These are phyloP conservation scores for Leuctra nigra DNA, from an alignment of 2,888 invertebrate genomes.

Conservation along the genomic window DNA sequence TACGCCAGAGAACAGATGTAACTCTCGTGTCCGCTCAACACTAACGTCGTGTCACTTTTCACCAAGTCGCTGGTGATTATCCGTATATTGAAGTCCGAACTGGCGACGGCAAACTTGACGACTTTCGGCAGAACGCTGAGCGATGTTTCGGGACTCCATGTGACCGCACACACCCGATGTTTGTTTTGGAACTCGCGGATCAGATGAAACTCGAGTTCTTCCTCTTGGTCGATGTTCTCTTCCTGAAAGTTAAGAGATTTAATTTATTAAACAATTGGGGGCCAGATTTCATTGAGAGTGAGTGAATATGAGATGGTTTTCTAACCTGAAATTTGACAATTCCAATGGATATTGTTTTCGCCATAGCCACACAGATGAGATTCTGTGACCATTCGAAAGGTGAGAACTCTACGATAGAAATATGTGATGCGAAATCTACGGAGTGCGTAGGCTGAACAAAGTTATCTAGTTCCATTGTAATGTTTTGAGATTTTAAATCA, in stretches of 20 bases:
- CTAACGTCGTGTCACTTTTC: constrained; percentile 36
- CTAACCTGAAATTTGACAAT: constrained; percentile 51
- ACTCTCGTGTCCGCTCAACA: constrained; percentile 54
- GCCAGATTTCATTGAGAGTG: constrained; percentile 15
- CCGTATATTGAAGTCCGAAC: constrained; percentile 46
- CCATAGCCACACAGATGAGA: constrained; percentile 52
- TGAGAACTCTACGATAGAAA: constrained; percentile 52
- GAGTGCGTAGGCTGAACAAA: not conserved
- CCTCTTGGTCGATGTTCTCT: constrained; percentile 45
- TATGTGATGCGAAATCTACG: constrained; percentile 45
- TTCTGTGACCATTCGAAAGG: constrained; percentile 59
- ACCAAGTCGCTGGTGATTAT: constrained; percentile 28
- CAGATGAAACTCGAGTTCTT: constrained; percentile 43
- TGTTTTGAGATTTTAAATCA: not conserved
- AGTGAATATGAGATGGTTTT: too few species aligned
- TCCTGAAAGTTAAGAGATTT: constrained; percentile 35
- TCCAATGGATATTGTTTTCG: constrained; percentile 50
- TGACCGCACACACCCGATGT: constrained; percentile 48
- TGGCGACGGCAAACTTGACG: constrained; percentile 48
- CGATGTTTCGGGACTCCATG: constrained; percentile 57
- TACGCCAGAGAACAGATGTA: constrained; percentile 64
- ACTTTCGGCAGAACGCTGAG: constrained; percentile 51
- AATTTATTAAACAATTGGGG: constrained; percentile 27
- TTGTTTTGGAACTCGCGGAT: constrained; percentile 51
- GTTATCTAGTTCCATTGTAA: not conserved